Evolutionary conservation across 2,888 invertebrate genomes (phyloP).

Genomic region (Perizoma flavofasciatum): DNA sequence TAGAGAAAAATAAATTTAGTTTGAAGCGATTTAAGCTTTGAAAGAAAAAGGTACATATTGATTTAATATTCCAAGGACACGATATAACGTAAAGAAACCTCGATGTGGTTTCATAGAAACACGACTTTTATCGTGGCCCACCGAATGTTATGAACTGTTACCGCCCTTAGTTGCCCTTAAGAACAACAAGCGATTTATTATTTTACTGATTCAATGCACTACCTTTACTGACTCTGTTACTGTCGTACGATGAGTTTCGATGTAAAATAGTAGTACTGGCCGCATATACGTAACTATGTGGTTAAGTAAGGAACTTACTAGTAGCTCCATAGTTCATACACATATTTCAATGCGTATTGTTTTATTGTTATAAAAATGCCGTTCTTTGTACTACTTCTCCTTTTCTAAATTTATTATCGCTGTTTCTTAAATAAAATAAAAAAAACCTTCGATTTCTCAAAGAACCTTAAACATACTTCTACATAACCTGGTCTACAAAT

Average conservation of each 20-base stretch:
- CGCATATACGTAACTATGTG: no score
- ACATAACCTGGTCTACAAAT: conserved; percentile 57
- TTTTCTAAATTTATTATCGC: not conserved
- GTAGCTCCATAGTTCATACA: no score
- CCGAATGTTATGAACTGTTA: conserved; percentile 31
- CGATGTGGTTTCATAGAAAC: conserved; percentile 29
- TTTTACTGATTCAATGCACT: conserved; percentile 34
- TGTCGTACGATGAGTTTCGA: conserved; percentile 10
- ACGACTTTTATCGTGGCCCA: conserved; percentile 25
- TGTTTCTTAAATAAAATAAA: not conserved
- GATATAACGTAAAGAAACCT: conserved; percentile 29
- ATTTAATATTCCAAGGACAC: conserved; percentile 35
- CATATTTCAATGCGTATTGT: no score
- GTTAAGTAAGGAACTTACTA: no score
- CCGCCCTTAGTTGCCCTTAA: conserved; percentile 25
- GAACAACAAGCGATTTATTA: conserved; percentile 28
- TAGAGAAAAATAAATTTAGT: conserved; percentile 1
- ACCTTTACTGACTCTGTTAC: not conserved
- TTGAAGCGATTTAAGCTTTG: conserved; percentile 7
- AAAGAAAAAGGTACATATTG: conserved; percentile 25
- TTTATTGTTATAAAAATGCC: no score
- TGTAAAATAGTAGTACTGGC: not conserved
- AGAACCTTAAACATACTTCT: conserved; percentile 8
- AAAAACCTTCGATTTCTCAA: conserved; percentile 9
- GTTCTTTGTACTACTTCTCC: not conserved